phyloP scores from a whole-genome alignment of 2,888 invertebrate species.

The Polyploca ridens region DNA sequence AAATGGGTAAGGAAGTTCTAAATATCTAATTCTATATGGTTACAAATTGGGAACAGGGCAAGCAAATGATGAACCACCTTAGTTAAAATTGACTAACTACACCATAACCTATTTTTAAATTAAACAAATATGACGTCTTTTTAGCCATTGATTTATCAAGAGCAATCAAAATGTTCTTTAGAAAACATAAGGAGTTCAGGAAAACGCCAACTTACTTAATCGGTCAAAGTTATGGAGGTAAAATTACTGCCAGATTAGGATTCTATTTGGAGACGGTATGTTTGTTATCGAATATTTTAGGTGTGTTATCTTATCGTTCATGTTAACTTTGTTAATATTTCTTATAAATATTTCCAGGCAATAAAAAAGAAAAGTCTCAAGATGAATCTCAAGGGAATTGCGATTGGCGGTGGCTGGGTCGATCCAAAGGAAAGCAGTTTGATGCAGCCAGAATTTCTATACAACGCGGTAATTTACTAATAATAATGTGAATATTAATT shows the following conservation, averaged over 20 bases:
- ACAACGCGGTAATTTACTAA: conserved; percentile 55
- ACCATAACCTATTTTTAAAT: too few relatives aligned
- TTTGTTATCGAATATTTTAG: conserved; percentile 16
- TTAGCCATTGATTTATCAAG: conserved; percentile 89
- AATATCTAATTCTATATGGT: neutral
- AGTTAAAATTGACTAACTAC: too few relatives aligned
- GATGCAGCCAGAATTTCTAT: conserved; percentile 63
- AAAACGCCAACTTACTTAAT: conserved; percentile 91
- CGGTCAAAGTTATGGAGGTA: conserved; percentile 96
- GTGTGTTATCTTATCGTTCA: conserved; percentile 5
- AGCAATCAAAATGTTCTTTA: conserved; percentile 88
- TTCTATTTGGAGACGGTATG: conserved; percentile 68
- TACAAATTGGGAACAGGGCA: too few relatives aligned
- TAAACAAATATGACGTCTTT: conserved; percentile 4
- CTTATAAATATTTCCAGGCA: conserved; percentile 55
- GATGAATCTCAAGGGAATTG: conserved; percentile 76
- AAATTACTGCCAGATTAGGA: conserved; percentile 87
- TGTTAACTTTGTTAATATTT: neutral
- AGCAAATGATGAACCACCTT: too few relatives aligned
- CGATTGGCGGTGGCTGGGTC: conserved; percentile 77
- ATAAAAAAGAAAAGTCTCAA: conserved; percentile 66
- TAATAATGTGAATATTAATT: neutral
- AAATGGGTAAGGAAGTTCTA: conserved; percentile 58
- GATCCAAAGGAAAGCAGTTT: conserved; percentile 69
- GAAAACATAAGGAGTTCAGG: conserved; percentile 87